These are phyloP conservation scores for Myxocyprinus asiaticus DNA, from an alignment of 2,113 vertebrate genomes.

Conservation along the genomic window DNA sequence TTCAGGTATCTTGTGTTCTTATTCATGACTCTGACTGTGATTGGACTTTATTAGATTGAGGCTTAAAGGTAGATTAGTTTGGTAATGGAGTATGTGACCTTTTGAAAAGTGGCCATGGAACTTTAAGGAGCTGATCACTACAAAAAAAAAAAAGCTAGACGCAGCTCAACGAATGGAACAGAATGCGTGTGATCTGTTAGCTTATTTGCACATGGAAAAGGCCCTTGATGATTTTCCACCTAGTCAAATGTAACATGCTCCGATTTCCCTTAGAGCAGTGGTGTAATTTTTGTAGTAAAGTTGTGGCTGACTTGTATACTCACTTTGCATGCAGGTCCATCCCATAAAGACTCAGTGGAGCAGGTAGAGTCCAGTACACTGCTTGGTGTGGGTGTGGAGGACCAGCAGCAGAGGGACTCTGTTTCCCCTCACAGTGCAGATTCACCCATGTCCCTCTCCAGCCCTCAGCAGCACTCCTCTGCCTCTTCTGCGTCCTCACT, in stretches of 20 bases:
- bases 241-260: no score
- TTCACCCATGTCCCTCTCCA: slow-evolving; percentile 84
- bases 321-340: slow-evolving; percentile 33
- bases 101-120: neutral
- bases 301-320: neutral
- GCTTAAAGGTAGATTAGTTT: neutral
- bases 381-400: slow-evolving; percentile 60
- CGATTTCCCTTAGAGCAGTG: no score
- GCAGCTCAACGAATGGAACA: no score
- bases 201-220: no score
- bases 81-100: neutral
- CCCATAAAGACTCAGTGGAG: slow-evolving; percentile 57
- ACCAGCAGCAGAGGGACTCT: slow-evolving; percentile 77
- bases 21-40: slow-evolving; percentile 17
- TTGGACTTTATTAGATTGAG: neutral
- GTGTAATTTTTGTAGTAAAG: no score
- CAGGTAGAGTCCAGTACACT: slow-evolving; percentile 49
- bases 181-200: no score
- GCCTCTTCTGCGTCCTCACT: slow-evolving; percentile 91
- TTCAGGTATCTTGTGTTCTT: neutral
- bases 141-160: no score
- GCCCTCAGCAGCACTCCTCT: slow-evolving; percentile 85
- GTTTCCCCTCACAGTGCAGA: slow-evolving; percentile 80
- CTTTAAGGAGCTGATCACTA: no score
- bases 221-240: no score